These are phyloP conservation scores for Nyleta sp. DNA, from an alignment of 2,888 invertebrate genomes.

Conservation along the genomic window DNA sequence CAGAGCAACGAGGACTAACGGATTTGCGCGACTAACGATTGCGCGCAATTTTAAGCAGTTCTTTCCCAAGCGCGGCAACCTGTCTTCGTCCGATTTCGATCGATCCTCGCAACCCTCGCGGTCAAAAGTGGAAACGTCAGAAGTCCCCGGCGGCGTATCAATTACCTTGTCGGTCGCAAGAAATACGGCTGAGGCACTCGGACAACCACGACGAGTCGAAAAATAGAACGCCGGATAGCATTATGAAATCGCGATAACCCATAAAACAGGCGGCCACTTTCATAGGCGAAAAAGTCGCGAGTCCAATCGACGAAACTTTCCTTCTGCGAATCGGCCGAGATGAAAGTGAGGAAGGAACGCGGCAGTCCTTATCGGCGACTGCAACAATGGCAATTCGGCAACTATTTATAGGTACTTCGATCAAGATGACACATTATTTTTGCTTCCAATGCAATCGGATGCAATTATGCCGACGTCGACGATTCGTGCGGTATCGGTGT, in stretches of 20 bases:
- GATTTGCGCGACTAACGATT: conserved; percentile 40
- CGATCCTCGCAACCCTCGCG: conserved; percentile 43
- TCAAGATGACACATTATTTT: too few species aligned
- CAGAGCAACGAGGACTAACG: conserved; percentile 56
- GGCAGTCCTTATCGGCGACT: too few species aligned
- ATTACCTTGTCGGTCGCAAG: conserved; percentile 39
- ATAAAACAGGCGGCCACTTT: not conserved
- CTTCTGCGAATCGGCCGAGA: too few species aligned
- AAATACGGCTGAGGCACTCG: conserved; percentile 25
- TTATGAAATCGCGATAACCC: conserved; percentile 30
- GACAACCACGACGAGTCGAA: conserved; percentile 21
- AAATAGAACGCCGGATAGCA: conserved; percentile 33
- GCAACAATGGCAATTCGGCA: too few species aligned
- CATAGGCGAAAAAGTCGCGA: not conserved
- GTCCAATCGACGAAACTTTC: too few species aligned
- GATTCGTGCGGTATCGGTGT: not conserved
- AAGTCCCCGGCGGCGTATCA: conserved; percentile 46
- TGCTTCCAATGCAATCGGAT: conserved; percentile 4
- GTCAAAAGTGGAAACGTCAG: conserved; percentile 55
- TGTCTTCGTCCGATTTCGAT: conserved; percentile 28
- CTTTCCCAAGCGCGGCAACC: not conserved
- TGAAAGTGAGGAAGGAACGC: too few species aligned
- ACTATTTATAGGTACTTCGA: too few species aligned
- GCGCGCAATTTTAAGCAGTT: not conserved
- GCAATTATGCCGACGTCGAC: not conserved